Conservation (phyloP, 2,888 invertebrate species). For the Drosophila koepferae region DNA sequence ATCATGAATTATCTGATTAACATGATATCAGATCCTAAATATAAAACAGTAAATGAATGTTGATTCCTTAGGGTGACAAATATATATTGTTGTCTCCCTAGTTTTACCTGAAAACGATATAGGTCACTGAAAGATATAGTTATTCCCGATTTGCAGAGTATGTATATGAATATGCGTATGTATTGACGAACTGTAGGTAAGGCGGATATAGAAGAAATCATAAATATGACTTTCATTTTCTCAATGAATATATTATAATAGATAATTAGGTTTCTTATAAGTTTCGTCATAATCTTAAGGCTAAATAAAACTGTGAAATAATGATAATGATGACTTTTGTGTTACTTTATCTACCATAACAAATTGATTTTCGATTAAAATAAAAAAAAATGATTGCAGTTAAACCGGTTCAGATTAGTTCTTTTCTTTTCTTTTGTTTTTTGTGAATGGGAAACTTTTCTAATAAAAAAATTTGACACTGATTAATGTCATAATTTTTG, state of each 20-base stretch:
- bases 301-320: conserved; percentile 22
- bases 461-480: conserved; percentile 43
- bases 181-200: not conserved
- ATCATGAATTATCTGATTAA: not conserved
- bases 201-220: not conserved
- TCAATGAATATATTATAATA: not conserved
- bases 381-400: conserved; percentile 8
- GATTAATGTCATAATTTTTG: conserved; percentile 46
- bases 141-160: too few relatives aligned
- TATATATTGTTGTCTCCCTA: not conserved
- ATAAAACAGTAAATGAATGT: not conserved
- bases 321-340: conserved; percentile 16
- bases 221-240: not conserved
- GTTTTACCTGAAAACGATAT: too few relatives aligned
- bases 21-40: not conserved
- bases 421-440: not conserved
- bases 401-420: conserved; percentile 19
- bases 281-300: conserved; percentile 6
- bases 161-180: not conserved
- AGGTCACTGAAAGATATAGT: too few relatives aligned
- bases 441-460: conserved; percentile 27
- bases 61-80: too few relatives aligned
- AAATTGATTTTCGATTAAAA: conserved; percentile 40
- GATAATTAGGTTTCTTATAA: not conserved
- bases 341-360: not conserved